Evolutionary conservation across 2,888 invertebrate genomes (phyloP), one percentile per base, ranked within the genome.

Genomic region (Drosophila diplacantha): DNA sequence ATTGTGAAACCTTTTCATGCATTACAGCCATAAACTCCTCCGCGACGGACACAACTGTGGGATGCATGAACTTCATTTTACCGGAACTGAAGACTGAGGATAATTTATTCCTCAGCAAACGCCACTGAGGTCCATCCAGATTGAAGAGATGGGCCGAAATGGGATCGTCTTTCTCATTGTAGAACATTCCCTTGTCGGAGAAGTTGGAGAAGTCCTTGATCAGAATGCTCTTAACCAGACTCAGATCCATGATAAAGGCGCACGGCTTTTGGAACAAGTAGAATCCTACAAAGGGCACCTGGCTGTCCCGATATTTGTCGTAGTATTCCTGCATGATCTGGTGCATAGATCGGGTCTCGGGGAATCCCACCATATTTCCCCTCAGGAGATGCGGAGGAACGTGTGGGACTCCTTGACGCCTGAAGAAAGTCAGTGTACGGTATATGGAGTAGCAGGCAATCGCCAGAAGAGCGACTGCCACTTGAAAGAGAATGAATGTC

Each of bases 81-180:
- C 88, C 89, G 0, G 88, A 86, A 0, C 89, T 89, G 69, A 90
- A 90, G 0, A 89, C 88, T 3, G 90, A 89, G 2, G 89, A 87
- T 37, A 90, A 47, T 38, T 89, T 89, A 3, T 83, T 71, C 16
- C 90, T 76, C 41, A 90, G 72, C 5, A 79, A 71, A 59, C 86
- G 88, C 90, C 90, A 90, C 20, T 72, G 74, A 0, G 70, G 59
- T 2, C 88, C 89, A 9, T 85, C 85, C 51, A 88, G 57, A 14
- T 76, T 56, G 47, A 87, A 83, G 12, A 89, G 66, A 64, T 85
- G 82, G 0, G 72, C 86, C 0, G 84, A 69, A 0, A 89, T 59
- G 3, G 89, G 89, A 63, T 88, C 88, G 46, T 82, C 75, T 14
- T 82, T 73, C 31, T 85, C 86, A 58, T 88, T 85, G 7, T 72